phyloP scores from a whole-genome alignment of 2,888 invertebrate genomes.

The Auanema sp. region DNA sequence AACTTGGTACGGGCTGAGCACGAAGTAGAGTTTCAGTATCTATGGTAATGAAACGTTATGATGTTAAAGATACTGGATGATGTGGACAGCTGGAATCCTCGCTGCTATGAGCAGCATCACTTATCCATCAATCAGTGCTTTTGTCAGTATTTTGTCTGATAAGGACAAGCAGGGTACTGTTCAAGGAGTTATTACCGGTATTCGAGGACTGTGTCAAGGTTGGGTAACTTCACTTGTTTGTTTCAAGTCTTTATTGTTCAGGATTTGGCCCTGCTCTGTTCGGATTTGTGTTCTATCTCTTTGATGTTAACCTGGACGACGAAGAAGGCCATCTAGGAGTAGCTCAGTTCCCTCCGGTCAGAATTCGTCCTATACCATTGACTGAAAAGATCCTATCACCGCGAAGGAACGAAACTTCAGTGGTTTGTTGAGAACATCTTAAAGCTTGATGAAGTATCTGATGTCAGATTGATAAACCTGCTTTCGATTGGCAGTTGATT shows the following conservation, averaged over 20 bases:
- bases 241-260: slow-evolving; percentile 13
- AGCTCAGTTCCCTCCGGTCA: slow-evolving; percentile 24
- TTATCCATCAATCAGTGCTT: slow-evolving; percentile 97
- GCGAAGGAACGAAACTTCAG: slow-evolving; percentile 41
- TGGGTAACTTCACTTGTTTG: slow-evolving; percentile 1
- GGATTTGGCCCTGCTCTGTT: slow-evolving; percentile 93
- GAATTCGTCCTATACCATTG: slow-evolving; percentile 25
- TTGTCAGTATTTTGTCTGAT: slow-evolving; percentile 94
- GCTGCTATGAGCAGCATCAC: slow-evolving; percentile 94
- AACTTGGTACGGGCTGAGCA: slow-evolving; percentile 72
- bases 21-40: no score
- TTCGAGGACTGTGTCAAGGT: slow-evolving; percentile 95
- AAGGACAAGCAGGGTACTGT: slow-evolving; percentile 95
- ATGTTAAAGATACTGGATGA: slow-evolving; percentile 76
- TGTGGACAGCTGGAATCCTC: slow-evolving; percentile 97
- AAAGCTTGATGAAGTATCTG: neutral
- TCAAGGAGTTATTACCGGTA: slow-evolving; percentile 97
- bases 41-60: neutral
- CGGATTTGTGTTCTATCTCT: slow-evolving; percentile 95
- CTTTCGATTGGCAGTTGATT: slow-evolving; percentile 51
- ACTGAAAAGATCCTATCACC: slow-evolving; percentile 42
- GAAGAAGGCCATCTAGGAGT: slow-evolving; percentile 52
- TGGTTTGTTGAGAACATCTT: slow-evolving; percentile 17
- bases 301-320: slow-evolving; percentile 89
- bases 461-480: slow-evolving; percentile 38